These are phyloP conservation scores for Turritopsis dohrnii DNA, from an alignment of 30 jellyfish, hydroid and myxozoan species.

Conservation along the genomic window DNA sequence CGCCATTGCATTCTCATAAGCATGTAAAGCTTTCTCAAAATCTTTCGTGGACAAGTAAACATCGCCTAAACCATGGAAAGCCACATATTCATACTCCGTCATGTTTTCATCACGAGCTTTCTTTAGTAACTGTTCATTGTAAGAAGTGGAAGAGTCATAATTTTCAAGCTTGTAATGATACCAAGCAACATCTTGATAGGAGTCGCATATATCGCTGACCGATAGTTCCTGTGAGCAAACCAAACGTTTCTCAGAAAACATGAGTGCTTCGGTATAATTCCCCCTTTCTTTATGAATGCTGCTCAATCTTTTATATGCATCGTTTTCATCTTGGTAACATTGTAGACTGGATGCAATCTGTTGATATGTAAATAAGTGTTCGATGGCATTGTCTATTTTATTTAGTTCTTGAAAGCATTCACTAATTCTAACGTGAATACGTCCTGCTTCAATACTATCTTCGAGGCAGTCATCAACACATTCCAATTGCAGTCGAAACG, in stretches of 20 bases:
- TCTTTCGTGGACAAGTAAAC: conserved; percentile 40
- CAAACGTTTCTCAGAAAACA: conserved; percentile 81
- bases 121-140: conserved; percentile 48
- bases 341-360: conserved; percentile 37
- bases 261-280: conserved; percentile 63
- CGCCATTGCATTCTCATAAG: conserved; percentile 41
- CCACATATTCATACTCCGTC: conserved; percentile 46
- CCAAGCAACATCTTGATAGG: conserved; percentile 75
- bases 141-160: conserved; percentile 72
- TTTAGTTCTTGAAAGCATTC: conserved; percentile 53
- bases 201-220: conserved; percentile 49
- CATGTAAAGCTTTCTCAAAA: conserved; percentile 55
- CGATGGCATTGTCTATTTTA: conserved; percentile 39
- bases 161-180: conserved; percentile 52
- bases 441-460: conserved; percentile 42
- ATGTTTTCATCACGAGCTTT: conserved; percentile 44
- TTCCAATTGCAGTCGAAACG: conserved; percentile 56
- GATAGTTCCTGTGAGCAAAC: conserved; percentile 66
- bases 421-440: conserved; percentile 52
- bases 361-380: conserved; percentile 46
- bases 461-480: conserved; percentile 36
- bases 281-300: conserved; percentile 46
- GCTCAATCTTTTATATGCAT: conserved; percentile 45
- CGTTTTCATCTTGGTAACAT: conserved; percentile 55
- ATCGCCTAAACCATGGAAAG: conserved; percentile 74